Evolutionary conservation across 2,113 vertebrate species (phyloP).

Genomic region (Pholis gunnellus): DNA sequence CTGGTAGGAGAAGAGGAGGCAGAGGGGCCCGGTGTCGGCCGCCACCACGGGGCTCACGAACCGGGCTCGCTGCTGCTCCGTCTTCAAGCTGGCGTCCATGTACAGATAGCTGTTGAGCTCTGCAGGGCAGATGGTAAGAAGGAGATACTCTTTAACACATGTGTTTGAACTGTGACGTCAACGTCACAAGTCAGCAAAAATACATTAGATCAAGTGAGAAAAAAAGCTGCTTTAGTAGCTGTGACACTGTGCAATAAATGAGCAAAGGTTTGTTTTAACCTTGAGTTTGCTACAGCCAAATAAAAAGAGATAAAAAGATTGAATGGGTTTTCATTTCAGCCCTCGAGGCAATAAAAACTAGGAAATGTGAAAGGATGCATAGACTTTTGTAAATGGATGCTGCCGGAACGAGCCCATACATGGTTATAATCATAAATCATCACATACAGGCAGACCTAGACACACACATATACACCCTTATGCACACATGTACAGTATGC

Average conservation of each 20-base stretch:
- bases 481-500: conserved; percentile 1
- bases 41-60: conserved; percentile 90
- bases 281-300: conserved; percentile 44
- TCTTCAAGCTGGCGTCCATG: conserved; percentile 87
- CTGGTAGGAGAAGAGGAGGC: conserved; percentile 95
- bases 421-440: conserved; percentile 42
- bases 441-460: not conserved
- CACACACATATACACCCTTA: not conserved
- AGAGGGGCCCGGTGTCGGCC: conserved; percentile 88
- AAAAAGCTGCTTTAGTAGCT: conserved; percentile 9
- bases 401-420: not conserved
- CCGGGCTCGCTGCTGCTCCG: conserved; percentile 87
- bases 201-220: not conserved
- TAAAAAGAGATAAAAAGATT: conserved; percentile 36
- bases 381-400: conserved; percentile 29
- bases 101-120: conserved; percentile 89
- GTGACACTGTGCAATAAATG: conserved; percentile 10
- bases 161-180: not conserved
- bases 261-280: conserved; percentile 56
- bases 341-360: conserved; percentile 26
- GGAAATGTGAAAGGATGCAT: conserved; percentile 26
- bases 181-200: not conserved
- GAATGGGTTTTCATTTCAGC: conserved; percentile 56
- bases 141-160: not conserved
- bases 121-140: conserved; percentile 51